Conservation (phyloP, 2,797 vertebrate genomes). For the Oophaga sylvatica region DNA sequence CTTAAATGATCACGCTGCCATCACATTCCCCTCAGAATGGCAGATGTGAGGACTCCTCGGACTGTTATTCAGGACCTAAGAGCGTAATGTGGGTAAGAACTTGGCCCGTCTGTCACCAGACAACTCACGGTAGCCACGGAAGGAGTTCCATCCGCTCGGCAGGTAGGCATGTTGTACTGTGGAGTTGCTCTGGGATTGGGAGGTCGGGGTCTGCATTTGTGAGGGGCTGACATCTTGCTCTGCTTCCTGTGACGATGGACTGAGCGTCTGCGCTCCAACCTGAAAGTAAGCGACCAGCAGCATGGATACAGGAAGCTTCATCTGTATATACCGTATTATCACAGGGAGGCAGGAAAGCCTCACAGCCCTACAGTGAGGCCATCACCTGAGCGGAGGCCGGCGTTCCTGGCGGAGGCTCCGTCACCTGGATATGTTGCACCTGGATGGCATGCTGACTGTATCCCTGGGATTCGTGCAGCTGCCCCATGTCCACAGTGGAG, state of each 20-base stretch:
- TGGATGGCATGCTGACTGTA: slow-evolving; percentile 97
- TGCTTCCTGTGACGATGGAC: slow-evolving; percentile 87
- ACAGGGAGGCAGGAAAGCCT: not conserved
- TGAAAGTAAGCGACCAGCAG: slow-evolving; percentile 56
- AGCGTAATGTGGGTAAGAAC: not conserved
- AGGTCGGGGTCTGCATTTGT: slow-evolving; percentile 79
- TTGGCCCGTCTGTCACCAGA: not conserved
- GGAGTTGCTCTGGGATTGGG: slow-evolving; percentile 81
- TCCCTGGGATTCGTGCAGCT: slow-evolving; percentile 91
- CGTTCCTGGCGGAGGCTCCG: slow-evolving; percentile 78
- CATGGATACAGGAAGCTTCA: not conserved
- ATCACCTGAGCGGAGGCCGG: slow-evolving; percentile 82
- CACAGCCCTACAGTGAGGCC: not conserved
- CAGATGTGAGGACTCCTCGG: not conserved
- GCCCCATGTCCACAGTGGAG: slow-evolving; percentile 91
- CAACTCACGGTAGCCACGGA: slow-evolving; percentile 89
- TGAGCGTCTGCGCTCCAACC: slow-evolving; percentile 86
- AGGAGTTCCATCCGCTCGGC: slow-evolving; percentile 90
- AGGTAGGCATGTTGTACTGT: slow-evolving; percentile 91
- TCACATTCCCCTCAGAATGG: not conserved
- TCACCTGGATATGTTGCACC: slow-evolving; percentile 96
- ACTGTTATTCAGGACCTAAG: not conserved
- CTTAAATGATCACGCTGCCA: not conserved
- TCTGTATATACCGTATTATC: not conserved
- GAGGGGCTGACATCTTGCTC: slow-evolving; percentile 88